Base-by-base conservation (phyloP, 2,797 vertebrate species). In the Lateolabrax maculatus region DNA sequence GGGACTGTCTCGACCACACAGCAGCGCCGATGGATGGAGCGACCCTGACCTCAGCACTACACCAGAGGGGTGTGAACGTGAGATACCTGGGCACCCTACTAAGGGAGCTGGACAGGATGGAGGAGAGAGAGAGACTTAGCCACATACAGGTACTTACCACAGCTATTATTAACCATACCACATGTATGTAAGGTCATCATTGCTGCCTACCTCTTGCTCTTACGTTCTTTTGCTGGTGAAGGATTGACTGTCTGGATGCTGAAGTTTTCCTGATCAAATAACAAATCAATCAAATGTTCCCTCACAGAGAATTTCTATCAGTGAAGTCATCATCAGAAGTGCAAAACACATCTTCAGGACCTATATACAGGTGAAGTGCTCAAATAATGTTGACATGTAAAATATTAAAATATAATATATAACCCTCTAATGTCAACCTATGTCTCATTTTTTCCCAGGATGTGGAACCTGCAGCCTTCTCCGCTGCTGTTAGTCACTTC, bases 301-400 rank as follows among this genome's bases (percentile, higher is more conserved):
- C 85, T 92, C 71, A 70, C 79, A 99, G 98, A 98, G 96, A 96
- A 96, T 98, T 56, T 95, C 95, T 76, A 88, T 99, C 37, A 94
- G 95, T 62, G 98, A 99, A 85, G 65, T 98, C 90, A 96, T 99
- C 89, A 96, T 96, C 49, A 96, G 98, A 75, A 98, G 98, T 51
- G 96, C 97, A 44, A 99, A 99, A 85, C 98, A 99, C 89, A 95
- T 98, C 90, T 99, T 99, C 93, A 97, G 96, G 94, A 97, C 95
- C 0, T 99, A 97, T 85, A 95, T 99, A 61, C 96, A 97, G 97
- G 98, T 99, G 90, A 86, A 76, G 25, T 0, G 60, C 51, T 78
- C 71, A 49, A 44, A 71, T 37, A 65, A 67, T 56, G 6, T 18
- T 1, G 12, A 6, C 25, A 23, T 13, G 4, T 11, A 11, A 39